Percentiles rank a stretch among this genome's conserved stretches.
phyloP scores from a whole-genome alignment of 2,113 vertebrate species.

The Zosterops lateralis region DNA sequence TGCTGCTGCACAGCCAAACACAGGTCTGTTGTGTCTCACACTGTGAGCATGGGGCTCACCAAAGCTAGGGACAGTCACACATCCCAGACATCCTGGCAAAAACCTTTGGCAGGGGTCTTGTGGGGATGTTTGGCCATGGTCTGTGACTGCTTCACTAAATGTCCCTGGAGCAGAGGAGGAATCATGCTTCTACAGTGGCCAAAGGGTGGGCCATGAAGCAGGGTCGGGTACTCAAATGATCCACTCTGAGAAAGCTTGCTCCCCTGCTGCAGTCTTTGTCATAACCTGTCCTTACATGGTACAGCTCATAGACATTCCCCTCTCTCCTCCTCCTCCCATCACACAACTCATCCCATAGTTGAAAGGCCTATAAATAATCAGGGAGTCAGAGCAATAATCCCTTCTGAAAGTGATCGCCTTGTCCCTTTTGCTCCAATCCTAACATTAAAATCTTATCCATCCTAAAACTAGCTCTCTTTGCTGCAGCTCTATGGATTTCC shows the following conservation, averaged over 20 bases:
- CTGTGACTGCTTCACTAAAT: neutral
- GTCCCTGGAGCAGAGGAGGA: neutral
- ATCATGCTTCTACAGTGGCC: neutral
- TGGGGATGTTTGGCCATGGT: neutral
- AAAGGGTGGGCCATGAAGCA: neutral
- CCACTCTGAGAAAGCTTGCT: neutral
- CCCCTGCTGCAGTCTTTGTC: neutral
- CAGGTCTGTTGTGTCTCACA: neutral
- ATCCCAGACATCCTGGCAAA: neutral
- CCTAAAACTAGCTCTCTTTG: neutral
- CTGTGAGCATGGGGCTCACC: neutral
- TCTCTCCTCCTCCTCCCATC: neutral
- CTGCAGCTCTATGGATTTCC: neutral
- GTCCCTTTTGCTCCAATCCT: neutral
- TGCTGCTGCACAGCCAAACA: neutral
- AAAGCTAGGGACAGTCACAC: neutral
- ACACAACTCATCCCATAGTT: neutral
- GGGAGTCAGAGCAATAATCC: neutral
- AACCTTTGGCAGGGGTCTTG: fast-evolving
- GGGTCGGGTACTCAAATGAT: neutral
- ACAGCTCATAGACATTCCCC: neutral
- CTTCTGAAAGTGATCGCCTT: neutral
- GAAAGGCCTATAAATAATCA: neutral
- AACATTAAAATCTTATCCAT: neutral
- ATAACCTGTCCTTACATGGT: neutral